Percentiles rank a stretch among this genome's conserved stretches.
phyloP scores from a whole-genome alignment of 2,888 invertebrate genomes.

The Drosophila meridionalis region DNA sequence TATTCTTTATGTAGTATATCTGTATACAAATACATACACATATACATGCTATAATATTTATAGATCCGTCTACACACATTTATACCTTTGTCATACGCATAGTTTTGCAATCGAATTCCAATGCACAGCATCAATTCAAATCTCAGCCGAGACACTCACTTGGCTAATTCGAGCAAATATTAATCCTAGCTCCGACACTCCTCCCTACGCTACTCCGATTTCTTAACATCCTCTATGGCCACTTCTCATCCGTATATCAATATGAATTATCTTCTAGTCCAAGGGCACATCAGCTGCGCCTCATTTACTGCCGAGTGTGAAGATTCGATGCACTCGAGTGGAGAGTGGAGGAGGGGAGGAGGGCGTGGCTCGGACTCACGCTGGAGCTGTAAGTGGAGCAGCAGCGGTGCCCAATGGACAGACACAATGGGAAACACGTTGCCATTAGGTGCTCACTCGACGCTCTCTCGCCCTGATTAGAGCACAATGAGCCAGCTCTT shows the following conservation, averaged over 20 bases:
- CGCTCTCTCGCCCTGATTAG: constrained; percentile 53
- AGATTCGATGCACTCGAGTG: constrained; percentile 5
- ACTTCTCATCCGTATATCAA: not conserved
- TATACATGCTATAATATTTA: no score
- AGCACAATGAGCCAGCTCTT: constrained; percentile 58
- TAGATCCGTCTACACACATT: no score
- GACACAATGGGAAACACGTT: constrained; percentile 12
- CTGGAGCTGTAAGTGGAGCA: not conserved
- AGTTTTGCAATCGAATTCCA: no score
- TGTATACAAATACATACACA: no score
- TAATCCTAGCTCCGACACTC: no score
- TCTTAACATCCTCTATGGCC: no score
- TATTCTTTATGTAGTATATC: no score
- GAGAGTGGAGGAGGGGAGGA: not conserved
- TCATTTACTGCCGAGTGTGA: constrained; percentile 3
- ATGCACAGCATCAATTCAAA: no score
- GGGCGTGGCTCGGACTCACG: not conserved
- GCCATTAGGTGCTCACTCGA: constrained; percentile 18
- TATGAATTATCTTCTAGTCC: not conserved
- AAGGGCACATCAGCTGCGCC: not conserved
- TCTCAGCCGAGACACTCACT: no score
- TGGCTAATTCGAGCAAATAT: no score
- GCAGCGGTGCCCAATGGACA: not conserved
- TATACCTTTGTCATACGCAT: no score
- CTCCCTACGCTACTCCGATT: no score